Evolutionary conservation across 2,113 vertebrate species (phyloP), one percentile per base, ranked within the genome.

Genomic region (Salvelinus alpinus): DNA sequence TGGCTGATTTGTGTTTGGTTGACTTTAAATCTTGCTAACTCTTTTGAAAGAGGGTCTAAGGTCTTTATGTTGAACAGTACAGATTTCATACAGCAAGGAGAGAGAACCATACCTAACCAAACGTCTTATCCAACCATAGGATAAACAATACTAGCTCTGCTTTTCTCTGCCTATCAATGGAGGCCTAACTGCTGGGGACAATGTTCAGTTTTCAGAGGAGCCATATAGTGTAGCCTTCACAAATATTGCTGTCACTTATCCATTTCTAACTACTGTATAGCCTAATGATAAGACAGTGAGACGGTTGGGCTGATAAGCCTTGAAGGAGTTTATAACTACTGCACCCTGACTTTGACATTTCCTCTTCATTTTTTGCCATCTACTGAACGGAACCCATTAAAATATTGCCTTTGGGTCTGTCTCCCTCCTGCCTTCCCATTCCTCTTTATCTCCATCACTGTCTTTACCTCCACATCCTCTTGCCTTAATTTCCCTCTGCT

Each of bases 371-470:
- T 29, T 66, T 13, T 51, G 44, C 75, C 38, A 38, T 1, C 81
- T 85, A 70, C 81, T 82, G 77, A 71, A 78, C 18, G 7, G 16
- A 20, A 18, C 3, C 4, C 16, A 1, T 54, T 18, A 16, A 54
- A 18, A 54, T 18, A 5, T 16, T 54, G 12, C 13, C 51, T 54
- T 54, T 54, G 13, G 59, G 38, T 29, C 3, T 65, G 80, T 79
- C 82, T 86, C 78, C 80, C 75, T 75, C 68, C 79, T 72, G 86
- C 81, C 85, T 87, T 86, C 81, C 77, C 80, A 74, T 59, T 83
- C 67, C 64, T 76, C 31, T 76, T 59, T 78, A 51, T 78, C 73
- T 75, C 71, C 64, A 74, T 80, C 6, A 2, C 78, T 75, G 38
- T 78, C 47, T 80, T 76, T 76, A 24, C 68, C 73, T 75, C 73